Percentiles rank a stretch among this genome's conserved stretches.
These are phyloP conservation scores for Xanthostigma xanthostigma DNA, from an alignment of 2,888 invertebrate species.

Conservation along the genomic window DNA sequence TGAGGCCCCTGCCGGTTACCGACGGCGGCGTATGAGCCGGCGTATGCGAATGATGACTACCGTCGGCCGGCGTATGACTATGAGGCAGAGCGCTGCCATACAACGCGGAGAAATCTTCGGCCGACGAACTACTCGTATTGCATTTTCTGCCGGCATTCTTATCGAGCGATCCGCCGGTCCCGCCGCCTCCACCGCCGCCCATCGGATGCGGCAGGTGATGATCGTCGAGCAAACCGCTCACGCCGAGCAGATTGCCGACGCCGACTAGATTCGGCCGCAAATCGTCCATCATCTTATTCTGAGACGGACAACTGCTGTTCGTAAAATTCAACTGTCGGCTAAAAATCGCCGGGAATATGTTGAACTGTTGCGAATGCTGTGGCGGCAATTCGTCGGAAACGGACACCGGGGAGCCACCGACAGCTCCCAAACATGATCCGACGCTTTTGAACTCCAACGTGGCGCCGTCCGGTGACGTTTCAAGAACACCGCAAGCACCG, in stretches of 20 bases:
- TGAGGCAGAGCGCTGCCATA: slow-evolving; percentile 52
- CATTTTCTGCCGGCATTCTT: slow-evolving; percentile 47
- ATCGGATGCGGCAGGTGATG: slow-evolving; percentile 43
- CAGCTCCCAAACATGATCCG: slow-evolving; percentile 47
- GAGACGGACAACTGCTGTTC: slow-evolving; percentile 49
- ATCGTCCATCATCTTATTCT: slow-evolving; percentile 77
- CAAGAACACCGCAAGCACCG: no score
- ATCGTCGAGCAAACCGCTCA: slow-evolving; percentile 66
- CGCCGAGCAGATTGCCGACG: slow-evolving; percentile 61
- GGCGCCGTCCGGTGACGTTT: slow-evolving; percentile 33
- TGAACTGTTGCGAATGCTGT: slow-evolving; percentile 64
- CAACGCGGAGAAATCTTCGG: slow-evolving; percentile 77
- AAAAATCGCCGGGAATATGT: slow-evolving; percentile 83
- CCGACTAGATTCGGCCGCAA: slow-evolving; percentile 68
- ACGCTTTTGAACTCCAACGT: slow-evolving; percentile 76
- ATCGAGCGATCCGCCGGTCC: slow-evolving; percentile 22
- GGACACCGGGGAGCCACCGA: slow-evolving; percentile 41
- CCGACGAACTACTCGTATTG: slow-evolving; percentile 64
- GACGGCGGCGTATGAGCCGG: slow-evolving; percentile 58
- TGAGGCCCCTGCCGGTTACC: slow-evolving; percentile 24
- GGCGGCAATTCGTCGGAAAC: slow-evolving; percentile 15
- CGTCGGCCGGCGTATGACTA: slow-evolving; percentile 17
- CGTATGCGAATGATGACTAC: slow-evolving; percentile 38
- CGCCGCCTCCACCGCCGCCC: slow-evolving; percentile 20
- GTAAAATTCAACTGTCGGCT: slow-evolving; percentile 77